Evolutionary conservation across 2,797 vertebrate genomes (phyloP), one percentile per base, ranked within the genome.

Genomic region (Crenichthys baileyi): DNA sequence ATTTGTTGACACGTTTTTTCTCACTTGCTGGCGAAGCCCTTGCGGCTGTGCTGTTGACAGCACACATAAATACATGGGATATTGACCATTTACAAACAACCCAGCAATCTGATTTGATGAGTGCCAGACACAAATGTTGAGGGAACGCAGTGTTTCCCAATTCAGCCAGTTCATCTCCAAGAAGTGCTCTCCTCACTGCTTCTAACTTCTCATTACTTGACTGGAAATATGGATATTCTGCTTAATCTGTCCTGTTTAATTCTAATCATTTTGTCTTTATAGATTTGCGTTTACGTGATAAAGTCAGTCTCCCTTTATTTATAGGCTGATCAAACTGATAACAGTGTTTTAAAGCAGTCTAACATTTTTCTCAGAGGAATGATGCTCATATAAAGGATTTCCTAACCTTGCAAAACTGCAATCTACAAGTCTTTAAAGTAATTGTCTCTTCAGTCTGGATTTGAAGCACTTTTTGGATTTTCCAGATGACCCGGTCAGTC

Each of bases 1-100:
- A 88, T 91, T 92, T 90, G 88, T 89, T 91, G 87, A 93, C 89
- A 89, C 84, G 73, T 85, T 89, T 87, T 85, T 86, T 74, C 71
- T 31, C 58, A 83, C 81, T 84, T 79, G 77, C 72, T 88, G 84
- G 85, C 85, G 20, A 58, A 60, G 70, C 72, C 68, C 82, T 65
- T 72, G 83, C 76, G 70, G 81, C 77, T 3, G 24, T 83, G 85
- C 81, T 85, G 89, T 86, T 91, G 90, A 91, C 89, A 92, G 86
- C 76, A 0, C 61, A 72, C 83, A 84, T 85, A 87, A 89, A 92
- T 89, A 89, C 78, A 86, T 26, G 41, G 74, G 48, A 82, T 75
- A 90, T 84, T 80, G 85, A 91, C 77, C 72, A 83, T 92, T 91
- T 89, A 82, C 88, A 85, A 88, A 83, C 80, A 90, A 84, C 83